Evolutionary conservation across 23 tunicate genomes (phyloP).

Genomic region (Styela clava): DNA sequence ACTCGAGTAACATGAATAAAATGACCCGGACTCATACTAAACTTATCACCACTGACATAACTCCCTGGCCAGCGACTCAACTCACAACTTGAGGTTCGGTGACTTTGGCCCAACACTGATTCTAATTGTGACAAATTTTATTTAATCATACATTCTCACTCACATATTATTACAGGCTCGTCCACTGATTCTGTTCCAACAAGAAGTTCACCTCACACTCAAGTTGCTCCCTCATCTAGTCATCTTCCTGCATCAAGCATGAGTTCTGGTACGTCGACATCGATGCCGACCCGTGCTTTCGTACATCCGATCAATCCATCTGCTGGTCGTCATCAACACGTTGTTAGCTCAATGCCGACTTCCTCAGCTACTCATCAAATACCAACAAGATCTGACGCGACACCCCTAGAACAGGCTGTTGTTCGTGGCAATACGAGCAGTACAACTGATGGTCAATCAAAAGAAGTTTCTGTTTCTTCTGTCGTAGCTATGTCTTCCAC

Average conservation of each 20-base stretch:
- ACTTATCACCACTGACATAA: no score
- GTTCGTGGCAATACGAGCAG: constrained; percentile 18
- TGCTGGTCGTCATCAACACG: constrained; percentile 56
- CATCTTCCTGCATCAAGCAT: constrained; percentile 40
- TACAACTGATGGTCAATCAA: background rate
- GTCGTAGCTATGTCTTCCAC: constrained; percentile 2
- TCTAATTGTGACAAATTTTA: no score
- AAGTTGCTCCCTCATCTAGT: constrained; percentile 73
- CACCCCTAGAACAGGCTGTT: background rate
- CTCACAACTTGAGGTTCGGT: no score
- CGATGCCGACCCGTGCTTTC: constrained; percentile 39
- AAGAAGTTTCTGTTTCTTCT: constrained; percentile 7
- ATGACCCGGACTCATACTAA: no score
- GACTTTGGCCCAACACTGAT: no score
- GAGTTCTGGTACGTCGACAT: background rate
- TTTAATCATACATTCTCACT: no score
- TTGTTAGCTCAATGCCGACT: constrained; percentile 31
- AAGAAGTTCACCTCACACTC: constrained; percentile 50
- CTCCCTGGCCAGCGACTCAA: no score
- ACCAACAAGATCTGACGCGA: constrained; percentile 7
- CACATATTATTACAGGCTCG: constrained; percentile 12
- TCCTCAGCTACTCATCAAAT: background rate
- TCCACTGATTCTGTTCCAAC: background rate
- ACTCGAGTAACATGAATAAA: no score
- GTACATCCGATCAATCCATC: constrained; percentile 91